Evolutionary conservation across 2,797 vertebrate genomes (phyloP).

Genomic region (Pseudomugil tenellus): DNA sequence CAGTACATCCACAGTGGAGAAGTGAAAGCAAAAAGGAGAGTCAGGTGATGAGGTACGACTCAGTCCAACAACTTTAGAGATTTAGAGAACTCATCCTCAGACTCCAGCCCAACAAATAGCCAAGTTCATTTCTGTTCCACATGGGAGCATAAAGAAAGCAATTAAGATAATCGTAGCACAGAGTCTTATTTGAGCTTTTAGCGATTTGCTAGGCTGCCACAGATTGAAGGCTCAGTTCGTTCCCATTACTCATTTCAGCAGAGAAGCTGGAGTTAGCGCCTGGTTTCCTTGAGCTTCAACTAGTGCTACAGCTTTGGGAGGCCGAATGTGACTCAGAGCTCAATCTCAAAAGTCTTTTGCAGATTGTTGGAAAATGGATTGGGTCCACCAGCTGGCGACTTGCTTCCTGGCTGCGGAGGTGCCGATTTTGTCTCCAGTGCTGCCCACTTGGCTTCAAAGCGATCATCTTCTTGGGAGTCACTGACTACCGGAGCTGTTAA

Average conservation of each 20-base stretch:
- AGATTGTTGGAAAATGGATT: slow-evolving; percentile 91
- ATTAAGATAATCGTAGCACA: slow-evolving; percentile 37
- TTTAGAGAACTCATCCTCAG: slow-evolving; percentile 35
- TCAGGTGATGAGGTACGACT: slow-evolving; percentile 38
- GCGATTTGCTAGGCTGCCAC: slow-evolving; percentile 48
- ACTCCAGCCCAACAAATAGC: slow-evolving; percentile 49
- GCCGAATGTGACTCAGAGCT: slow-evolving; percentile 80
- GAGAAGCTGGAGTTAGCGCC: slow-evolving; percentile 39
- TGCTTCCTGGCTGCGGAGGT: slow-evolving; percentile 72
- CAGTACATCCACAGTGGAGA: slow-evolving; percentile 50
- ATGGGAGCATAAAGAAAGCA: slow-evolving; percentile 59
- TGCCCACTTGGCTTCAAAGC: slow-evolving; percentile 93
- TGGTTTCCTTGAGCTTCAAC: slow-evolving; percentile 32
- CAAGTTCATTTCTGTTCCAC: slow-evolving; percentile 29
- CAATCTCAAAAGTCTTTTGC: slow-evolving; percentile 90
- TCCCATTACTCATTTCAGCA: slow-evolving; percentile 43
- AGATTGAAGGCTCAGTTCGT: slow-evolving; percentile 26
- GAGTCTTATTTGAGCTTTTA: slow-evolving; percentile 47
- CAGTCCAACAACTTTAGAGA: slow-evolving; percentile 45
- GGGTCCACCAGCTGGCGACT: slow-evolving; percentile 77
- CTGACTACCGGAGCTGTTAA: slow-evolving; percentile 57
- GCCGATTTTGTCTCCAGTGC: slow-evolving; percentile 88
- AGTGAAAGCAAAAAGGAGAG: slow-evolving; percentile 50
- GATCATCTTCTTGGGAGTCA: slow-evolving; percentile 84
- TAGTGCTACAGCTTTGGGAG: slow-evolving; percentile 47